Percentiles rank a stretch among this genome's conserved stretches.
phyloP scores from a whole-genome alignment of 2,888 invertebrate genomes.

The Nasonia oneida region DNA sequence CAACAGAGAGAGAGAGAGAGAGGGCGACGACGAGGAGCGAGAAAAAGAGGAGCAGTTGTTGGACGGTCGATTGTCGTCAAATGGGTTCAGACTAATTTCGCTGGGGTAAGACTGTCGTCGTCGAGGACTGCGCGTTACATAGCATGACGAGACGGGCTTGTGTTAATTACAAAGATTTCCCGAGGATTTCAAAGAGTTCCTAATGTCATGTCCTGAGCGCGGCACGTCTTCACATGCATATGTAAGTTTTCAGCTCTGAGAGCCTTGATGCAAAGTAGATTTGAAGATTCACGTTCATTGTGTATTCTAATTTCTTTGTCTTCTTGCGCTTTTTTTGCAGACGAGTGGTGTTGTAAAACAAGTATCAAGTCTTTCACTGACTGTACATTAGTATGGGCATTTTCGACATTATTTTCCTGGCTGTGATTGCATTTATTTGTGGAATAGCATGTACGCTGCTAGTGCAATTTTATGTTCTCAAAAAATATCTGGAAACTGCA shows the following conservation, averaged over 20 bases:
- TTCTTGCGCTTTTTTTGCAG: constrained; percentile 31
- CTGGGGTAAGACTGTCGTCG: not conserved
- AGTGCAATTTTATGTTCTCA: constrained; percentile 77
- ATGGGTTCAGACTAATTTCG: constrained; percentile 28
- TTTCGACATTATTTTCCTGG: constrained; percentile 73
- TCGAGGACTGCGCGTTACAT: not conserved
- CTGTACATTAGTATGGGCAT: constrained; percentile 73
- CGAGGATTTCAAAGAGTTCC: constrained; percentile 48
- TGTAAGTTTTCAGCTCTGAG: constrained; percentile 46
- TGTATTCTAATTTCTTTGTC: not conserved
- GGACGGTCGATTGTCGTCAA: constrained; percentile 25
- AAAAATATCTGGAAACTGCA: constrained; percentile 76
- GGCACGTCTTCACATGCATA: constrained; percentile 40
- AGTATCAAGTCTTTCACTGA: constrained; percentile 45
- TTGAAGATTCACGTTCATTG: not conserved
- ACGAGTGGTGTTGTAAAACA: constrained; percentile 17
- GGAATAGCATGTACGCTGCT: constrained; percentile 77
- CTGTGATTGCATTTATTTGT: constrained; percentile 75
- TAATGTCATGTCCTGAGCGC: constrained; percentile 46
- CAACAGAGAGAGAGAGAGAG: not conserved
- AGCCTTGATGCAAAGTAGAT: constrained; percentile 30
- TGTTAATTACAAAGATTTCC: constrained; percentile 39
- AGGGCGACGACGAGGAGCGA: not conserved
- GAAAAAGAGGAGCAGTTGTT: constrained; percentile 20
- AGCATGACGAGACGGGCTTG: constrained; percentile 37